phyloP scores from a whole-genome alignment of 1,140 invertebrate genomes.

The Drosophila kepulauana region DNA sequence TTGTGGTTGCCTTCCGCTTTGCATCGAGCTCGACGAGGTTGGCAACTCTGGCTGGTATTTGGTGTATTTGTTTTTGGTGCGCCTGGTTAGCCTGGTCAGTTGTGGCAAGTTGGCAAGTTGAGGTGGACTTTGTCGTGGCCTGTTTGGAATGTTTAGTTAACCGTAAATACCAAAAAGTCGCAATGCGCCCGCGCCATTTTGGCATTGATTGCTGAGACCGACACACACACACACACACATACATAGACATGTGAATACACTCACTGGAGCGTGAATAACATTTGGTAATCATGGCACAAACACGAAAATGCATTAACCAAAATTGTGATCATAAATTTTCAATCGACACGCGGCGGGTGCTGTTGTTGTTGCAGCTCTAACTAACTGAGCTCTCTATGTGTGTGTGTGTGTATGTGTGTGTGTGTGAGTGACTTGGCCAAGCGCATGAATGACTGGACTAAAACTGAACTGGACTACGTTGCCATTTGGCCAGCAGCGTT shows the following conservation, averaged over 20 bases:
- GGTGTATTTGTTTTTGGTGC: not conserved
- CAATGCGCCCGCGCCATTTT: constrained; percentile 73
- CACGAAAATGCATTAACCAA: constrained; percentile 84
- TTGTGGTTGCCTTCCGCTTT: not conserved
- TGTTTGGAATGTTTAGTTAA: constrained; percentile 80
- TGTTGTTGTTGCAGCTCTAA: constrained; percentile 49
- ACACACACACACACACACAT: constrained; percentile 22
- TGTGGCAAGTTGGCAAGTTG: constrained; percentile 15
- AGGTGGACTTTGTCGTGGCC: constrained; percentile 56
- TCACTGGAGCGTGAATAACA: constrained; percentile 82
- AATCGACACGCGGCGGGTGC: constrained; percentile 82
- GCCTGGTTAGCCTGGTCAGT: constrained; percentile 21
- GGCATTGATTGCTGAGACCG: constrained; percentile 75
- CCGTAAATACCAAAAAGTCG: constrained; percentile 71
- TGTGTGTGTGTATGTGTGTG: constrained; percentile 24
- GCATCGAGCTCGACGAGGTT: not conserved
- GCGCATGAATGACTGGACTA: constrained; percentile 74
- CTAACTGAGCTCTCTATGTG: constrained; percentile 35
- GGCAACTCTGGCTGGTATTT: constrained; percentile 33
- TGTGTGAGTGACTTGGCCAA: constrained; percentile 41
- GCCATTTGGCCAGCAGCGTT: constrained; percentile 56
- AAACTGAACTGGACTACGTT: constrained; percentile 71
- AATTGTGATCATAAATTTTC: constrained; percentile 84
- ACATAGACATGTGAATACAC: constrained; percentile 54
- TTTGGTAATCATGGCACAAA: constrained; percentile 83